Evolutionary conservation across 2,113 vertebrate genomes (phyloP).

Genomic region (Hemiscyllium ocellatum): DNA sequence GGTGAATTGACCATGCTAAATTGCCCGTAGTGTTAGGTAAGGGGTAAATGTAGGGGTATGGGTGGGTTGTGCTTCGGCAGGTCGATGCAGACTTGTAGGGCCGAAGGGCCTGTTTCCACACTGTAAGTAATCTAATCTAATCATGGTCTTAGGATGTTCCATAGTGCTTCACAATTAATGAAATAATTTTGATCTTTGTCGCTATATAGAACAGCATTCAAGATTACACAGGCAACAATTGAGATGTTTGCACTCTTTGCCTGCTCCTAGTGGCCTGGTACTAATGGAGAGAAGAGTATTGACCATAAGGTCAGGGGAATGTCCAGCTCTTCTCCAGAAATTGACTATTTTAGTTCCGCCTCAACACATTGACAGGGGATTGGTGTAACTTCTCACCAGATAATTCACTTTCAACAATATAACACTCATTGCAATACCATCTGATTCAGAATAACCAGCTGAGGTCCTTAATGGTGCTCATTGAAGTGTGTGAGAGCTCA

Average conservation of each 20-base stretch:
- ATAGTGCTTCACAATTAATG: background rate
- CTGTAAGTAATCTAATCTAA: too few relatives aligned
- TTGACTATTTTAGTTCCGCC: too few relatives aligned
- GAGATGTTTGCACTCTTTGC: background rate
- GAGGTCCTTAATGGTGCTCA: background rate
- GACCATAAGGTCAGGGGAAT: background rate
- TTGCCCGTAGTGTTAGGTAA: too few relatives aligned
- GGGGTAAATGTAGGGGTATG: too few relatives aligned
- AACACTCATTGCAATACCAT: background rate
- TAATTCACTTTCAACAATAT: background rate
- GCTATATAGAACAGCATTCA: background rate
- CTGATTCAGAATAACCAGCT: background rate
- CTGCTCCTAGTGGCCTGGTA: background rate
- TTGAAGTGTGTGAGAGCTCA: background rate
- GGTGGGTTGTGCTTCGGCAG: too few relatives aligned
- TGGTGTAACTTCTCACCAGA: background rate
- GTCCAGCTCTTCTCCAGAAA: background rate
- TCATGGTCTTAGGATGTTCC: background rate
- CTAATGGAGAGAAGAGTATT: background rate
- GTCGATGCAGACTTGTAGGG: too few relatives aligned
- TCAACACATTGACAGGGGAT: background rate
- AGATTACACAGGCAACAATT: background rate
- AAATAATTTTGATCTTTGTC: background rate
- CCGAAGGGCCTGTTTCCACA: too few relatives aligned
- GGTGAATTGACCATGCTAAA: too few relatives aligned